Conservation (phyloP, 2,113 vertebrate genomes). For the Ageneiosus marmoratus region DNA sequence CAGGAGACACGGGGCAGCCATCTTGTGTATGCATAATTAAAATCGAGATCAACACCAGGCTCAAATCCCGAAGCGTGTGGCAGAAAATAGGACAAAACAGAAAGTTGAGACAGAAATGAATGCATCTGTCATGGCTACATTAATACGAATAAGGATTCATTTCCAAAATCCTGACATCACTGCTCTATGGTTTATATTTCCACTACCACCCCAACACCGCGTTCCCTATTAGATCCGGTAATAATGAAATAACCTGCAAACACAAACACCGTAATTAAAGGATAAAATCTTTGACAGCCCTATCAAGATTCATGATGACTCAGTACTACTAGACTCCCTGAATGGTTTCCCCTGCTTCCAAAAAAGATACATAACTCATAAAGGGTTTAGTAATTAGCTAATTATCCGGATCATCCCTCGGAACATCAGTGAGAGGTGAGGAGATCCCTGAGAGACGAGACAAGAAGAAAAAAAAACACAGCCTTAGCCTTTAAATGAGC, state of each 20-base stretch:
- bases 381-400: background rate
- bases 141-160: background rate
- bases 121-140: no score
- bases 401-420: background rate
- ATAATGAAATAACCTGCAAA: background rate
- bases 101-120: no score
- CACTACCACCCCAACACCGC: background rate
- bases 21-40: background rate
- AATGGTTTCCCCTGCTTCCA: background rate
- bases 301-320: background rate
- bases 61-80: background rate
- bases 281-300: background rate
- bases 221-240: background rate
- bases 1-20: background rate
- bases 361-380: background rate
- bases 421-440: background rate
- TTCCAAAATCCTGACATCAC: background rate
- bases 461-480: slow-evolving; percentile 8
- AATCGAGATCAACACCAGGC: background rate
- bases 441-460: background rate
- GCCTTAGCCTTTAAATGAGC: slow-evolving; percentile 26
- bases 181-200: background rate
- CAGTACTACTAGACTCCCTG: background rate
- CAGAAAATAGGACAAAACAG: background rate
- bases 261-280: background rate